Evolutionary conservation across 2,888 invertebrate species (phyloP), one percentile per base, ranked within the genome.

Genomic region (Therioaphis trifolii): DNA sequence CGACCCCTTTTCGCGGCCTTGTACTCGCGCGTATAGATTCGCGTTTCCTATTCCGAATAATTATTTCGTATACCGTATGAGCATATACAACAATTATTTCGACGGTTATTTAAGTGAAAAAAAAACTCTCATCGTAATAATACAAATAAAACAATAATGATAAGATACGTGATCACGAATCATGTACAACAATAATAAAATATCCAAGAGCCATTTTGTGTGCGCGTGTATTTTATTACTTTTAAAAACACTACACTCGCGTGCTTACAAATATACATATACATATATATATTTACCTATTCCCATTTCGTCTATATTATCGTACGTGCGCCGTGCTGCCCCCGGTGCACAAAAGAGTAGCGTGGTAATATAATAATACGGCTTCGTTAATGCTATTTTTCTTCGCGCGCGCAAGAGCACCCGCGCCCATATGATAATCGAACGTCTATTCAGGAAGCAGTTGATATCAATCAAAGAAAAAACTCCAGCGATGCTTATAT

Each of bases 391-490:
- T 80, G 49, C 46, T 80, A 72, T 80, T 80, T 80, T 80, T 72
- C 80, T 80, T 80, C 29, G 61, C 80, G 18, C 35, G 66, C 77
- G 21, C 68, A 7, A 4, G 68, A 29, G 63, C 80, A 71, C 80
- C 71, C 80, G 80, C 80, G 46, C 71, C 43, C 46, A 46, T 72
- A 61, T n/a, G 69, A 80, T 71, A 80, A 80, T 80, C 79, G 79
- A 80, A 79, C 29, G 71, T 72, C 80, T 80, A 80, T 80, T 61
- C 72, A 72, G 80, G 80, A 80, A 80, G 80, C 80, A 49, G 49
- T 80, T 80, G 71, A 80, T 80, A 80, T 80, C 71, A 79, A 79
- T 69, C 78, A 79, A 78, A 69, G 11, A 52, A 40, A 52, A 55
- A 79, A 69, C 68, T 68, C 55, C 68, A n/a, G 78, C 24, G 27